A percentile compares a stretch with the other conserved stretches of the same genome.
Evolutionary conservation across 2,113 vertebrate genomes (phyloP).

Genomic region (Oryzias celebensis): DNA sequence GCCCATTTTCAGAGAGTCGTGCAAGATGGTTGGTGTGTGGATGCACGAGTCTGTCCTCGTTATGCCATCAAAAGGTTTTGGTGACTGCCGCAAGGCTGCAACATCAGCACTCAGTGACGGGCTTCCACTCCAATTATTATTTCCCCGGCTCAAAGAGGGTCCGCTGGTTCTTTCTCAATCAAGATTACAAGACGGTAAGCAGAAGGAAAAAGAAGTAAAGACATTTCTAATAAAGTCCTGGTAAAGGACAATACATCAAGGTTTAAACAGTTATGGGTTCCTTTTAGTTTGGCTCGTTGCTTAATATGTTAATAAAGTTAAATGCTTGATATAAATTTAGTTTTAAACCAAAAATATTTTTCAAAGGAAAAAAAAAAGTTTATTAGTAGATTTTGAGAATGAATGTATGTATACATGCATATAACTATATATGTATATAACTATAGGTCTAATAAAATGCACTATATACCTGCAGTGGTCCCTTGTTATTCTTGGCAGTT

Average conservation of each 20-base stretch:
- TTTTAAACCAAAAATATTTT: no score
- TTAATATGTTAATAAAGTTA: not conserved
- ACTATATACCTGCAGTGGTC: no score
- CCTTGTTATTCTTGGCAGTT: no score
- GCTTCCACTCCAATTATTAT: slow-evolving; percentile 54
- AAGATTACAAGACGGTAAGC: slow-evolving; percentile 42
- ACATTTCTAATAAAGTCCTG: slow-evolving; percentile 50
- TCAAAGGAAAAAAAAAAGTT: no score
- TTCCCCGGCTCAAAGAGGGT: slow-evolving; percentile 53
- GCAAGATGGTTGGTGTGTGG: slow-evolving; percentile 45
- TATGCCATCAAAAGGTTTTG: slow-evolving; percentile 51
- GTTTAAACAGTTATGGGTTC: slow-evolving; percentile 11
- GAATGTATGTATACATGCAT: no score
- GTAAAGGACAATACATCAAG: slow-evolving; percentile 38
- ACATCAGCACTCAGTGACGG: slow-evolving; percentile 34
- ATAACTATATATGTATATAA: no score
- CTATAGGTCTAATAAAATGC: no score
- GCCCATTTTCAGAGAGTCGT: slow-evolving; percentile 41
- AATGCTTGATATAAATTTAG: not conserved
- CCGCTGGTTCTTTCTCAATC: slow-evolving; percentile 60
- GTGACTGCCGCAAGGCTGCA: slow-evolving; percentile 30
- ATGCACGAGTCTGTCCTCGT: slow-evolving; percentile 41
- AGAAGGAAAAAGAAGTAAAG: slow-evolving; percentile 38
- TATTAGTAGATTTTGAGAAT: no score
- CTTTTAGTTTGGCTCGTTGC: slow-evolving; percentile 15